Base-by-base conservation (phyloP, 1,140 invertebrate species). In the Pachypeltis micranthus region DNA sequence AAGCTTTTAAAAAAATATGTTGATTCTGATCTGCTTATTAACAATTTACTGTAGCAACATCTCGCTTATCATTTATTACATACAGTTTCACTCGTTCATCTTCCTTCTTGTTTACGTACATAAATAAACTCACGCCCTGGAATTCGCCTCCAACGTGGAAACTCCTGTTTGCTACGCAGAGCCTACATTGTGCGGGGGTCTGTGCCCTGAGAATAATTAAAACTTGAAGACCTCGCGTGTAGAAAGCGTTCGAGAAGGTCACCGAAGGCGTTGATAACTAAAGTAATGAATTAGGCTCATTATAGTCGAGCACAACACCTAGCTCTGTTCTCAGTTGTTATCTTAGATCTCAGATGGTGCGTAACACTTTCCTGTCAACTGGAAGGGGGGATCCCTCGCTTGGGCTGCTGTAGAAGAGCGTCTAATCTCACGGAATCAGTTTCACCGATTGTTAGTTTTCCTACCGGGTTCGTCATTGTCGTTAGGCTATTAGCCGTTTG, bases 151-250 rank as follows among this genome's bases (percentile, higher is more conserved):
- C n/a, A n/a, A n/a, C n/a, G n/a, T n/a, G n/a, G n/a, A n/a, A n/a
- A n/a, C n/a, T n/a, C n/a, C n/a, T n/a, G n/a, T n/a, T n/a, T n/a
- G n/a, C n/a, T n/a, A n/a, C n/a, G n/a, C n/a, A n/a, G n/a, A n/a
- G n/a, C n/a, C n/a, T n/a, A n/a, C n/a, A n/a, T n/a, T n/a, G n/a
- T n/a, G n/a, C n/a, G n/a, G n/a, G n/a, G n/a, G n/a, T n/a, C n/a
- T n/a, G n/a, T n/a, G n/a, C n/a, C n/a, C n/a, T n/a, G n/a, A n/a
- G 47, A 51, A 51, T 51, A 51, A 51, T 51, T 51, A 51, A 51
- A 51, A 51, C 47, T 4, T 4, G 23, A 51, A 51, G 10, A 10
- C 21, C 47, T 51, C 47, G 47, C 47, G 47, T 51, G 47, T 21
- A 51, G 23, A 51, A 51, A 51, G 19, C 47, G 10, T 21, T 14